Evolutionary conservation across 2,797 vertebrate species (phyloP).

Genomic region (Corythornis leucogaster): DNA sequence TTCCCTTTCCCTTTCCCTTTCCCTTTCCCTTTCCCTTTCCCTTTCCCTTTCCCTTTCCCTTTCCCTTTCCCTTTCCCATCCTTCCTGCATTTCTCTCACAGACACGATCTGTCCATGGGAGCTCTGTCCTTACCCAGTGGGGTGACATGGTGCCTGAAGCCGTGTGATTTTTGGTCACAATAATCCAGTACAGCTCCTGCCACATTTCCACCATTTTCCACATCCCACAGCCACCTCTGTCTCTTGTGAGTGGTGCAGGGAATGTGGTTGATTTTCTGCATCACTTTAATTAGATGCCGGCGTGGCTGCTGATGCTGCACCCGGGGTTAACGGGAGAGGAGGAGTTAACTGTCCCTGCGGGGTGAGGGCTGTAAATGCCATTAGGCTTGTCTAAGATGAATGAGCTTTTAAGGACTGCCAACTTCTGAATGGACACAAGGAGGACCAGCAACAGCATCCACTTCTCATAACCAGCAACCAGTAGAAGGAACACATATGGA

Average conservation of each 20-base stretch:
- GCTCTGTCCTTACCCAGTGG: fast-evolving
- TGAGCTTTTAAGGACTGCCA: slow-evolving; percentile 1
- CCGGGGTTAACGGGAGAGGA: not conserved
- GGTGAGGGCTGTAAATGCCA: not conserved
- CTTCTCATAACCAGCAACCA: not conserved
- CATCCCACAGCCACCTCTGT: not conserved
- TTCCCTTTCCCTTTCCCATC: not conserved
- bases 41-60: too few species aligned
- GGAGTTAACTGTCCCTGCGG: not conserved
- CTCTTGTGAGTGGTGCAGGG: fast-evolving
- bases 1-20: too few species aligned
- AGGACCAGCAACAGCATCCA: not conserved
- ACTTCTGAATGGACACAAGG: not conserved
- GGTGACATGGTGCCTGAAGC: fast-evolving
- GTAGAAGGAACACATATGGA: not conserved
- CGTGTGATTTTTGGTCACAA: fast-evolving
- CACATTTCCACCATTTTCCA: fast-evolving
- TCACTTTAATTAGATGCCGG: fast-evolving
- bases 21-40: not conserved
- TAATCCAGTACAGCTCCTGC: not conserved
- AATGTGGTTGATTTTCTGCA: not conserved
- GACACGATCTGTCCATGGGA: not conserved
- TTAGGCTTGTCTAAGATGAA: not conserved
- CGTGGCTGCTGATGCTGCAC: fast-evolving
- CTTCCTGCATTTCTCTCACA: not conserved